phyloP scores from a whole-genome alignment of 2,113 vertebrate genomes.

The Sorex araneus region DNA sequence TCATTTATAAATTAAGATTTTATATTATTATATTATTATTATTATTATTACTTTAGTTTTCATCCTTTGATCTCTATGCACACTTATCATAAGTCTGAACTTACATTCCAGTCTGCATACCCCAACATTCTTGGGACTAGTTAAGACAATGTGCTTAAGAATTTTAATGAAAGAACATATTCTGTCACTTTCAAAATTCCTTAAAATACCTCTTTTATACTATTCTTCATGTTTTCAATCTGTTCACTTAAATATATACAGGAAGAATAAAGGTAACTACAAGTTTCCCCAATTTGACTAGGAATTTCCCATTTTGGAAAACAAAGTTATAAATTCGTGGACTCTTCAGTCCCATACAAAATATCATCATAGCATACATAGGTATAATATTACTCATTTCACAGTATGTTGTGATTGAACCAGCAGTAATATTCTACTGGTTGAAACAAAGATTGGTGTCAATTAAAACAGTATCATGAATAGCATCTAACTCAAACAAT shows the following conservation, averaged over 20 bases:
- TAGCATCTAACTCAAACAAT: neutral
- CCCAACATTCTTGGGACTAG: neutral
- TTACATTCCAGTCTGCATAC: neutral
- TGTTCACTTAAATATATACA: neutral
- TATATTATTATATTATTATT: too few species aligned
- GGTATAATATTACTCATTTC: neutral
- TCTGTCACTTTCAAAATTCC: neutral
- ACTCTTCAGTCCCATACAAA: neutral
- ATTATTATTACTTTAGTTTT: neutral
- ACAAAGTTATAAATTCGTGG: rapidly evolving
- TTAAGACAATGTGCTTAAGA: rapidly evolving
- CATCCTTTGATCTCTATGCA: neutral
- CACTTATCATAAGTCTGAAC: neutral
- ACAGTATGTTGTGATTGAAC: neutral
- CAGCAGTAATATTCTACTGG: neutral
- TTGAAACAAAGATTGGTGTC: neutral
- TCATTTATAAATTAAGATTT: too few species aligned
- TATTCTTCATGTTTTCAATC: neutral
- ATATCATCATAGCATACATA: rapidly evolving
- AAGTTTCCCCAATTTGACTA: neutral
- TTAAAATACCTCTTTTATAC: neutral
- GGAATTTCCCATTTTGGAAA: neutral
- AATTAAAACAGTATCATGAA: neutral
- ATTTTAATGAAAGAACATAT: neutral
- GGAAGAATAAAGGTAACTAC: neutral